These are phyloP conservation scores for Podarcis cretensis DNA, from an alignment of 2,113 vertebrate species.

Conservation along the genomic window DNA sequence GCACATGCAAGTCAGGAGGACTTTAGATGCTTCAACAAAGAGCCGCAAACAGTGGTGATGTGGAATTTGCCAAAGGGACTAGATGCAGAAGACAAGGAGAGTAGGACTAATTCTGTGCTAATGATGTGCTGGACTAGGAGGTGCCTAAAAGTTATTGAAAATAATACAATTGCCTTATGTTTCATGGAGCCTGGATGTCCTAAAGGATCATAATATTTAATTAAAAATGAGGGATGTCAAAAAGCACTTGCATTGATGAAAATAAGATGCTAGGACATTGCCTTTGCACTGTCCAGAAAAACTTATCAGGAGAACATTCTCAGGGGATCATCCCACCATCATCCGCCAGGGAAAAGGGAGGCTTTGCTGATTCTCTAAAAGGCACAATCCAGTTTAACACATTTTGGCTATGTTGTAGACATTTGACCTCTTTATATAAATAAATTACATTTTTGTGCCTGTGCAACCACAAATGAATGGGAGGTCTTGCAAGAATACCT, in stretches of 20 bases:
- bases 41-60: not conserved
- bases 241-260: not conserved
- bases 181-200: not conserved
- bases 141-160: not conserved
- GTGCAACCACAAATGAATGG: not conserved
- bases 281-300: not conserved
- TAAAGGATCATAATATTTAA: not conserved
- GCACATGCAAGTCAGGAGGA: not conserved
- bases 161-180: not conserved
- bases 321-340: not conserved
- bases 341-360: not conserved
- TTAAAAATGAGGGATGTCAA: not conserved
- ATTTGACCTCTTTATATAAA: not conserved
- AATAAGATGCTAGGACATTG: not conserved
- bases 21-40: not conserved
- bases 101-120: too few relatives aligned
- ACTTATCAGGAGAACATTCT: not conserved
- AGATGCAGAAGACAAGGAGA: not conserved
- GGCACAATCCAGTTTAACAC: not conserved
- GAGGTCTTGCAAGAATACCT: not conserved
- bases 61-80: not conserved
- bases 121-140: not conserved
- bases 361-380: not conserved
- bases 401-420: too few relatives aligned
- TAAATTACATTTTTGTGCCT: not conserved